Evolutionary conservation across 64 coral and sea anemone genomes (phyloP), one percentile per base, ranked within the genome.

Genomic region (Catalaphyllia jardinei): DNA sequence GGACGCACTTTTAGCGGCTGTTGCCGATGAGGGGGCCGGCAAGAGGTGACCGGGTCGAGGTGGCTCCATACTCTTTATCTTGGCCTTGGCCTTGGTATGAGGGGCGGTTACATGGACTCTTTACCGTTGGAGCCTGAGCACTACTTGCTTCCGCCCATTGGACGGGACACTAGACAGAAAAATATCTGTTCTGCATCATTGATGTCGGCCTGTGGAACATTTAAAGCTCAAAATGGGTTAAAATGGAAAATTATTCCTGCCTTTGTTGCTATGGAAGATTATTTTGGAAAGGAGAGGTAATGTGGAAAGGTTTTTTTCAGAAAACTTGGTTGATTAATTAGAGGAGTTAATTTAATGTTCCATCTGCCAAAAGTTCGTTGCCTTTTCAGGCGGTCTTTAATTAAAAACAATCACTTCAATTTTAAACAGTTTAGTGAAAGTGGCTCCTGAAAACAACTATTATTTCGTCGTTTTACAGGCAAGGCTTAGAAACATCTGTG

Each of bases 261-360:
- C 13, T 85, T 27, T 85, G 81, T 16, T 85, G 81, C 63, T 71
- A 85, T 85, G 81, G 81, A 71, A 85, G 16, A 25, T 51, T 71
- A 35, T 85, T 69, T 71, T 38, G 63, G 19, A 71, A 22, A 71
- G 81, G 38, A 71, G 81, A 85, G 81, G 81, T 85, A 51, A 69
- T 24, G 18, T 50, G 55, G 50, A 25, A 0, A 16, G 25, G 33
- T 19, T 8, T 17, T 50, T 14, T 83, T 5, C n/a, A n/a, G 31
- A 42, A 38, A 42, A 71, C 9, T 42, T 62, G 28, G 46, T 10
- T 19, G 63, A 65, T 13, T 42, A 8, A 65, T 13, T 42, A 8
- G 18, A 3, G 30, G 19, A 83, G 31, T 14, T 69, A 69, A 25
- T 67, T 83, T 42, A 79, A 25, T n/a, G 9, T 16, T 57, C 22